Evolutionary conservation across 2,113 vertebrate genomes (phyloP), one percentile per base, ranked within the genome.

Genomic region (Electrona antarctica): DNA sequence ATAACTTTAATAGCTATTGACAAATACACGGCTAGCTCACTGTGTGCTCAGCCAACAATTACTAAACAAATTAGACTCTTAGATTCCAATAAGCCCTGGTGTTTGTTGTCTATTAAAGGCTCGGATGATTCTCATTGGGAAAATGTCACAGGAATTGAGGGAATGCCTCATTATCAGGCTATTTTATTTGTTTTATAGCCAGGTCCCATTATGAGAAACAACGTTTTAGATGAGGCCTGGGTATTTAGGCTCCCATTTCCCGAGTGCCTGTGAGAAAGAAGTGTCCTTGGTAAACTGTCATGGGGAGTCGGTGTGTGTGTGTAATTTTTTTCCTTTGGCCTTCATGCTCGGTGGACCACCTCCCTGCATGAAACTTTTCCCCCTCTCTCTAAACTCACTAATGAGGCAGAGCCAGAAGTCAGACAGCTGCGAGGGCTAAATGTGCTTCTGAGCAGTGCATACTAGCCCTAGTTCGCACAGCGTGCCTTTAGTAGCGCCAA

Each of bases 1-100:
- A 82, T 61, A 69, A 61, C 80, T 87, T 80, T 81, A 91, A 90
- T 87, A 78, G 82, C 60, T 90, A 90, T 90, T 83, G 87, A 91
- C 76, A 67, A 76, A 89, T 81, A 45, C 3, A n/a, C 64, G 57
- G 64, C 80, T 78, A 68, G 73, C 76, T 81, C 78, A 33, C 49
- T 79, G 51, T 52, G 66, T 59, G 74, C 77, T 81, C 73, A 28
- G 29, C 74, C 48, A 67, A 76, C 81, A 84, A 89, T 90, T 90
- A 88, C 79, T 81, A 64, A 85, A 83, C 83, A 86, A 83, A 89
- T 89, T 64, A 90, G 84, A 82, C 15, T 77, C 33, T 13, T 61
- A 45, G 65, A 48, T 71, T 73, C 33, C 14, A 63, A 77, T 67
- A 76, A 52, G 74, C 73, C 67, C 78, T 69, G 76, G 78, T 82